Evolutionary conservation across 2,888 invertebrate species (phyloP).

Genomic region (Helleia helle): DNA sequence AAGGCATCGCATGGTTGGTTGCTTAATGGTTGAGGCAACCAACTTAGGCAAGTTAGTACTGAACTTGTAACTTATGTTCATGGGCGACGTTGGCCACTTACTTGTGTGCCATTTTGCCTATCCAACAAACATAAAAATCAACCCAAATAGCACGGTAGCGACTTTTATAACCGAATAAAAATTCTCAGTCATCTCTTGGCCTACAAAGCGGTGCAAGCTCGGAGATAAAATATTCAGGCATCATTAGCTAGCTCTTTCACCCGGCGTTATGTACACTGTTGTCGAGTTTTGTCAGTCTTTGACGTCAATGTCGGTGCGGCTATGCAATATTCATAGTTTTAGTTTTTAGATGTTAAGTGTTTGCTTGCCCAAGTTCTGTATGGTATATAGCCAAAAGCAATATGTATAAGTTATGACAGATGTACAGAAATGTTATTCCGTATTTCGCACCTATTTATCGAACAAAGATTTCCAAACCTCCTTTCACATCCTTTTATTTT

Average conservation of each 20-base stretch:
- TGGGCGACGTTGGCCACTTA: too few relatives aligned
- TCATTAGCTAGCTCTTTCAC: constrained; percentile 40
- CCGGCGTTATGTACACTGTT: constrained; percentile 24
- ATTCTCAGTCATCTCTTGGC: constrained; percentile 7
- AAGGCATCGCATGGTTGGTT: too few relatives aligned
- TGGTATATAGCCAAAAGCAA: neutral
- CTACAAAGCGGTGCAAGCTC: constrained; percentile 11
- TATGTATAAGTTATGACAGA: neutral
- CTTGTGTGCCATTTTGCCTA: too few relatives aligned
- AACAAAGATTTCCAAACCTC: too few relatives aligned
- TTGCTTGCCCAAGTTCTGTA: constrained; percentile 5
- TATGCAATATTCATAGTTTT: neutral
- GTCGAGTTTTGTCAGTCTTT: constrained; percentile 11
- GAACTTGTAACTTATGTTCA: too few relatives aligned
- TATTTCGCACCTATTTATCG: too few relatives aligned
- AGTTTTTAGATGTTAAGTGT: constrained; percentile 2
- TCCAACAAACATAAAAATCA: too few relatives aligned
- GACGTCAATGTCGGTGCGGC: neutral
- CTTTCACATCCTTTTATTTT: too few relatives aligned
- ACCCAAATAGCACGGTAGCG: too few relatives aligned
- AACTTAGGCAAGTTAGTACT: too few relatives aligned
- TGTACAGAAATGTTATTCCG: too few relatives aligned
- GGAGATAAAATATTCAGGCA: constrained; percentile 47
- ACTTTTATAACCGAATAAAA: constrained; percentile 10
- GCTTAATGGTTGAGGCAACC: too few relatives aligned